Conservation (phyloP, 2,888 invertebrate species). For the Malachius bipustulatus region DNA sequence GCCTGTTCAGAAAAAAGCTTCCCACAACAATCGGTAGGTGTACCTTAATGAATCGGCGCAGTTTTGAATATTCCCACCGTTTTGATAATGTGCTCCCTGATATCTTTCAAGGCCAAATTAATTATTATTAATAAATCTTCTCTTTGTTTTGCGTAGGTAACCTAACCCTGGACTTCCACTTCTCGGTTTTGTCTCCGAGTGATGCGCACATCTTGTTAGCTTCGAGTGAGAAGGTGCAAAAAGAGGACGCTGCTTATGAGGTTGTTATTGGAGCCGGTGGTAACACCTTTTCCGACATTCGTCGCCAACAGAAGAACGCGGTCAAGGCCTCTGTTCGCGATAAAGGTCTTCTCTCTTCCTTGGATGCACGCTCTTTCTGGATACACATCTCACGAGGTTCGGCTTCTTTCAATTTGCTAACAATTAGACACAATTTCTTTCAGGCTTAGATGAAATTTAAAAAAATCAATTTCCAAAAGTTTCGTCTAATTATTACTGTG, state of each 20-base stretch:
- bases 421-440: no score
- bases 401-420: no score
- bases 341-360: slow-evolving; percentile 44
- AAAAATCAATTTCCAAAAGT: no score
- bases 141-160: no score
- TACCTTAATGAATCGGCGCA: no score
- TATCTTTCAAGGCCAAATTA: no score
- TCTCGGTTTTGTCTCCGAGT: slow-evolving; percentile 52
- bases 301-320: slow-evolving; percentile 45
- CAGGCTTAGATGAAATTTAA: no score
- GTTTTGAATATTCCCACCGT: no score
- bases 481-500: no score
- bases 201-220: slow-evolving; percentile 60
- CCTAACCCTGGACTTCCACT: slow-evolving; percentile 45
- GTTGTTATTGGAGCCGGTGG: slow-evolving; percentile 60
- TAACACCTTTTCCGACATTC: slow-evolving; percentile 57
- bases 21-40: slow-evolving; percentile 4
- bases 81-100: no score
- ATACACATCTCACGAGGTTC: slow-evolving; percentile 49
- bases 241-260: slow-evolving; percentile 51
- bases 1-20: no score
- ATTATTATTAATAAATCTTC: no score
- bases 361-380: slow-evolving; percentile 54
- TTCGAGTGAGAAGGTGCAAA: slow-evolving; percentile 37
- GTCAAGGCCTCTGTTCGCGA: slow-evolving; percentile 47